Base-by-base conservation (phyloP, 2,797 vertebrate species). In the Peromyscus melanophrys region DNA sequence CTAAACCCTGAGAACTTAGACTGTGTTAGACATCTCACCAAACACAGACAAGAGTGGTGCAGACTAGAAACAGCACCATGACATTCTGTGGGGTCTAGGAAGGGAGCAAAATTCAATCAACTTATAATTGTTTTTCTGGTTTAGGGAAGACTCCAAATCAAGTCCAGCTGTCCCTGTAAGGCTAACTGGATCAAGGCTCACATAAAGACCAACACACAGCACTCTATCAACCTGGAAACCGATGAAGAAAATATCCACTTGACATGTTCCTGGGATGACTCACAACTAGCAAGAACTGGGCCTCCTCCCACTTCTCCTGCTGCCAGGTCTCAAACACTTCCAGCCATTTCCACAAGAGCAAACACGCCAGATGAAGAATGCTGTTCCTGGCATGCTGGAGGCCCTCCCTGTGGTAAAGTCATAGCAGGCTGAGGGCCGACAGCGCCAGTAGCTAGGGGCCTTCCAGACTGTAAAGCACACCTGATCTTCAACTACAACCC, bases 271-370 rank as follows among this genome's bases (percentile, higher is more conserved):
- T 43, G 63, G 67, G 57, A 73, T 94, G 92, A 97, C 82, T 96
- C 97, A 96, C 2, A 23, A 55, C 67, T 49, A 69, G 19, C 55
- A 76, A 89, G 87, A 92, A 86, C 3, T 49, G 73, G 73, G 37
- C 69, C 90, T 88, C 88, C 90, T 90, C 94, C 94, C 78, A 90
- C 29, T 31, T 80, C 76, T 90, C n/a, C 90, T 90, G 93, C 61
- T 92, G 92, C 88, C 96, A 94, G 92, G 88, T 88, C 85, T 92
- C 76, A 85, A 95, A 90, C 63, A 84, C 71, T 86, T 92, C 29
- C 77, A 94, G 87, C 19, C 89, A 81, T 65, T 80, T 76, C 29
- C 93, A 91, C 96, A 94, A 97, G 96, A 69, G 61, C 89, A 49
- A 95, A 95, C 96, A 96, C 23, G 89, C 46, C 25, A 4, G 12